phyloP scores from a whole-genome alignment of 64 coral and sea anemone species.

The Montipora efflorescens region DNA sequence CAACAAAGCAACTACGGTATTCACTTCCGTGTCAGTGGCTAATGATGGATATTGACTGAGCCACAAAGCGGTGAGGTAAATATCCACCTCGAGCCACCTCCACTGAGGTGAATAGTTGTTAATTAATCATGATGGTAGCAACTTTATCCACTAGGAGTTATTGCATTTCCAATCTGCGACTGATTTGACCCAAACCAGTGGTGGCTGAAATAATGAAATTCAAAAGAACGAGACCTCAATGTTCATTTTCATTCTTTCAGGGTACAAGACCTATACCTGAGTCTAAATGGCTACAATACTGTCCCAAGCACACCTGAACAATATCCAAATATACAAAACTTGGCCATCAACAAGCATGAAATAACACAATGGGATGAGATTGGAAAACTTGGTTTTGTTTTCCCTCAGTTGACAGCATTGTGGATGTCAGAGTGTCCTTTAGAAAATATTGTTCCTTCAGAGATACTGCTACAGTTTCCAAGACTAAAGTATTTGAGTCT shows the following conservation, averaged over 20 bases:
- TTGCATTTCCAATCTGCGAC: too few relatives aligned
- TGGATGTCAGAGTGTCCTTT: conserved; percentile 84
- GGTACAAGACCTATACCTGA: conserved; percentile 78
- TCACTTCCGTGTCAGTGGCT: too few relatives aligned
- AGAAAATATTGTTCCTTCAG: conserved; percentile 35
- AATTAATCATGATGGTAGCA: too few relatives aligned
- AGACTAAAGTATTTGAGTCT: conserved; percentile 66
- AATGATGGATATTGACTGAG: too few relatives aligned
- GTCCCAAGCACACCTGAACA: conserved; percentile 54
- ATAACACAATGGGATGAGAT: conserved; percentile 84
- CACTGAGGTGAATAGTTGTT: too few relatives aligned
- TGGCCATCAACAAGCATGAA: conserved; percentile 79
- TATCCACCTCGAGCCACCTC: too few relatives aligned
- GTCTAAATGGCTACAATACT: conserved; percentile 83
- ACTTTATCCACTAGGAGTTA: too few relatives aligned
- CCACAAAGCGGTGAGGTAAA: too few relatives aligned
- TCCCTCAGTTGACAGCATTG: conserved; percentile 73
- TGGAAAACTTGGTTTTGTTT: conserved; percentile 72
- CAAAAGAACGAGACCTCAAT: background rate
- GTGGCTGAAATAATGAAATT: too few relatives aligned
- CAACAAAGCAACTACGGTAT: too few relatives aligned
- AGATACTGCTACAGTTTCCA: conserved; percentile 57
- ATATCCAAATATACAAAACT: conserved; percentile 67
- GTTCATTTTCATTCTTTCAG: conserved; percentile 5
- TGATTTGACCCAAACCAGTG: too few relatives aligned